Evolutionary conservation across 2,888 invertebrate genomes (phyloP).

Genomic region (Anorthoa munda): DNA sequence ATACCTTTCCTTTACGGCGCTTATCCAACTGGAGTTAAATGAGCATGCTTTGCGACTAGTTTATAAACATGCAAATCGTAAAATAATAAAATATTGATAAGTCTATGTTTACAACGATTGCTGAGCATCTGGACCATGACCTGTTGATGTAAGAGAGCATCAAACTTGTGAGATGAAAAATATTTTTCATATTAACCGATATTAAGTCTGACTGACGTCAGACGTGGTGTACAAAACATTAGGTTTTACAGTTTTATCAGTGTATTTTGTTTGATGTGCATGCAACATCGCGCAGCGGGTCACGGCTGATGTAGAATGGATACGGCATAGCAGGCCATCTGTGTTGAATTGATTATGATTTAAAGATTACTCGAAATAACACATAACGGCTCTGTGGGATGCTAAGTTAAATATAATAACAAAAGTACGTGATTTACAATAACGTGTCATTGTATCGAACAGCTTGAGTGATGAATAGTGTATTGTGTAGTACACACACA

Average conservation of each 20-base stretch:
- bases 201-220: slow-evolving; percentile 20
- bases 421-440: neutral
- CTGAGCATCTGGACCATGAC: slow-evolving; percentile 49
- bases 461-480: slow-evolving; percentile 2
- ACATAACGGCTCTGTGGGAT: neutral
- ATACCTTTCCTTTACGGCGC: no score
- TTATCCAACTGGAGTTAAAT: no score
- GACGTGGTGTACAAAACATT: slow-evolving; percentile 38
- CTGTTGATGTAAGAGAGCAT: slow-evolving; percentile 56
- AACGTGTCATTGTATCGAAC: slow-evolving; percentile 8
- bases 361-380: slow-evolving; percentile 20
- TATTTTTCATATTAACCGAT: slow-evolving; percentile 52
- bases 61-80: slow-evolving; percentile 31
- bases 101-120: slow-evolving; percentile 61
- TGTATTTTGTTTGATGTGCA: slow-evolving; percentile 34
- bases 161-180: slow-evolving; percentile 57
- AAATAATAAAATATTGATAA: slow-evolving; percentile 47
- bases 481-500: neutral
- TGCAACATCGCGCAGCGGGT: slow-evolving; percentile 21
- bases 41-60: neutral
- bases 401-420: slow-evolving; percentile 6
- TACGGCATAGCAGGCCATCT: slow-evolving; percentile 6
- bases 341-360: slow-evolving; percentile 47
- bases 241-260: slow-evolving; percentile 37
- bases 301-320: slow-evolving; percentile 25